phyloP scores from a whole-genome alignment of 2,113 vertebrate species.

The Thymallus thymallus region DNA sequence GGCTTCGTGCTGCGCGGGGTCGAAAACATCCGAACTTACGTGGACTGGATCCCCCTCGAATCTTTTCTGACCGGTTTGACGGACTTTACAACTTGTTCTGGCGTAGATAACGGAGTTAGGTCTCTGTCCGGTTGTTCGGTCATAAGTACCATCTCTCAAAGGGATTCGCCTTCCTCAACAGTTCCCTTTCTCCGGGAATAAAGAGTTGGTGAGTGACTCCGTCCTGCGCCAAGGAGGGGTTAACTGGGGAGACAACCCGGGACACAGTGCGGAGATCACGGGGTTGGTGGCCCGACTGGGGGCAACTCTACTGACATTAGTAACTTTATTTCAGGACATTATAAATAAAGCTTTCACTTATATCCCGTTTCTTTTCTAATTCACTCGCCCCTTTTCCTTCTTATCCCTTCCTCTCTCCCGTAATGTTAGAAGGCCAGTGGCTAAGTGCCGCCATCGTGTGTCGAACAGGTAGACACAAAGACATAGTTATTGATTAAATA shows the following conservation, averaged over 20 bases:
- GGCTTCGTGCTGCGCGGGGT: neutral
- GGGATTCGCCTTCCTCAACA: constrained; percentile 16
- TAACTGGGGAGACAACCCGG: no score
- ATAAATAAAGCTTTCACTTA: no score
- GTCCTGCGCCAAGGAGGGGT: constrained; percentile 2
- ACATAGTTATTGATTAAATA: no score
- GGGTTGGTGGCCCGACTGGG: neutral
- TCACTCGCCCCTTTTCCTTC: no score
- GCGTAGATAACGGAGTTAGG: constrained; percentile 44
- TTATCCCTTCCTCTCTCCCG: no score
- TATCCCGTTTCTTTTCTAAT: no score
- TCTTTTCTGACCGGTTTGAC: constrained; percentile 35
- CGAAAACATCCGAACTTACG: constrained; percentile 53
- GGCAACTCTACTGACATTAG: no score
- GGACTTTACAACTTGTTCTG: constrained; percentile 43
- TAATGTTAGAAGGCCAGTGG: no score
- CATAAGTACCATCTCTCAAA: constrained; percentile 59
- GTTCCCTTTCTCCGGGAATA: neutral
- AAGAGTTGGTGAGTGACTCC: constrained; percentile 11
- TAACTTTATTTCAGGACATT: no score
- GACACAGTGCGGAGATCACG: no score
- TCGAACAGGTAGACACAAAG: no score
- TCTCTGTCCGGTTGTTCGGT: constrained; percentile 59
- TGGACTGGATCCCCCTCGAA: constrained; percentile 51
- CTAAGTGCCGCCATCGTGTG: no score